Conservation (phyloP, 2,797 vertebrate genomes). For the Podargus strigoides region DNA sequence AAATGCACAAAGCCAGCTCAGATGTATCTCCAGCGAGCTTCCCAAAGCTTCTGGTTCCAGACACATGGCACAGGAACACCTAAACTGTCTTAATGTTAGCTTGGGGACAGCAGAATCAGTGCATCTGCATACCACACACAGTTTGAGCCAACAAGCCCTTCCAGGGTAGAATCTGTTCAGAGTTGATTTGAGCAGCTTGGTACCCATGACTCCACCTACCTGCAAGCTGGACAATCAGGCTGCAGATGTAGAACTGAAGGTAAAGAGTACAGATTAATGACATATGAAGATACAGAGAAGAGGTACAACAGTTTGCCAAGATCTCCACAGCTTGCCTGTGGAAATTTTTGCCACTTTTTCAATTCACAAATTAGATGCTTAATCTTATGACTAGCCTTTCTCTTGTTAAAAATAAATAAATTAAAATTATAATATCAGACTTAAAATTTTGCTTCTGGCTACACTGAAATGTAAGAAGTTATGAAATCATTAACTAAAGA, state of each 20-base stretch:
- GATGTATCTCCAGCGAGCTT: neutral
- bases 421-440: neutral
- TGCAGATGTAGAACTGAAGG: neutral
- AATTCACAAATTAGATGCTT: neutral
- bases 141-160: neutral
- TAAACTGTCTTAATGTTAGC: neutral
- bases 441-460: neutral
- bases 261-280: accelerated
- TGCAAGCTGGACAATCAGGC: neutral
- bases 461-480: neutral
- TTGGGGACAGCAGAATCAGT: neutral
- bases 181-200: neutral
- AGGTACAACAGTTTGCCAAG: neutral
- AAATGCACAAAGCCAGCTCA: neutral
- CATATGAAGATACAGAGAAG: neutral
- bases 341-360: neutral
- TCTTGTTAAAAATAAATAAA: neutral
- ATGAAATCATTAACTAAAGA: neutral
- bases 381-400: neutral
- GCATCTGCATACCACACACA: neutral
- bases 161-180: neutral
- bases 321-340: neutral
- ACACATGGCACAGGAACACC: neutral
- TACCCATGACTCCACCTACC: neutral
- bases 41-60: neutral